Base-by-base conservation (phyloP, 1,140 invertebrate species). In the Cydia splendana region DNA sequence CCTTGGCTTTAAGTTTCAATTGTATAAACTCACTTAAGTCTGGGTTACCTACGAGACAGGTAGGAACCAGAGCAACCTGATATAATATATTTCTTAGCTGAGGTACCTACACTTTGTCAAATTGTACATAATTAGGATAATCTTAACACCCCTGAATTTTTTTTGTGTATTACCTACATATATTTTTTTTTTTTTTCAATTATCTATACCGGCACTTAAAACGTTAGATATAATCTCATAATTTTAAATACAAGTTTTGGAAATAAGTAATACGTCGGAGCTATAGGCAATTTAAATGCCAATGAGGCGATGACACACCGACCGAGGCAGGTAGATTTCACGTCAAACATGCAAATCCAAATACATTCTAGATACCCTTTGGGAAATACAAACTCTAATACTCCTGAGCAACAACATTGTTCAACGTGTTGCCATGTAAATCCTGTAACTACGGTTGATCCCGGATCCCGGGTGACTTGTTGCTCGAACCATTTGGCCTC, bases 311-410 rank as follows among this genome's bases (percentile, higher is more conserved):
- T 71, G 73, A 74, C 73, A 2, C 34, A 48, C 24, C 51, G 45
- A 30, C 20, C 53, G 65, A 5, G 65, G 62, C 34, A 65, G 62
- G 45, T 51, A 76, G 75, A 69, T 76, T 76, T 65, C 48, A 51
- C 62, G 62, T 45, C 67, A 75, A 79, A 79, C 80, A 79, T 79
- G 78, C 76, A 78, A 81, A 80, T 78, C 78, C 79, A 76, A 77
- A 83, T 85, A 85, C 81, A 84, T 86, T 87, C 84, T 80, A 77
- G 71, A 79, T 78, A 57, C 57, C 87, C 85, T 74, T 67, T 67
- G 87, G 88, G 87, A 88, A 90, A 90, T 89, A 86, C 82, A 85
- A 84, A 87, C 76, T 83, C 77, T 86, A 86, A 86, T 88, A 84
- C 78, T 81, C 73, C 71, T 65, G n/a, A 45, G 76, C 82, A 82